phyloP scores from a whole-genome alignment of 2,113 vertebrate genomes.

The Balaenoptera acutorostrata region DNA sequence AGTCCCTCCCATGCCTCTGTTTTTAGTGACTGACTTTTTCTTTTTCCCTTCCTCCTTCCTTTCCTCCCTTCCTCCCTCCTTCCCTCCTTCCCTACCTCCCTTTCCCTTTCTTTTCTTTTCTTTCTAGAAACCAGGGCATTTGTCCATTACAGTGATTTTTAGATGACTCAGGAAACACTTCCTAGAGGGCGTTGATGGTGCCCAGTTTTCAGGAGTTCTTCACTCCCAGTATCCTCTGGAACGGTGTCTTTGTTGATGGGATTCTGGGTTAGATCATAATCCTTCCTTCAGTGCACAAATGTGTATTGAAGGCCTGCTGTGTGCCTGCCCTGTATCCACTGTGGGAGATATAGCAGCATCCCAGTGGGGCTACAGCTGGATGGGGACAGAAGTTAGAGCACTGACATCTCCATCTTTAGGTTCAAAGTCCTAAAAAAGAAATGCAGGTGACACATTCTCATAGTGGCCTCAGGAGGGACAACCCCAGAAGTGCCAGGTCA shows the following conservation, averaged over 20 bases:
- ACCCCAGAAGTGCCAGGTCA: too few species aligned
- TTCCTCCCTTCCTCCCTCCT: neutral
- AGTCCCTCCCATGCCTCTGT: neutral
- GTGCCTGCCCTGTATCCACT: neutral
- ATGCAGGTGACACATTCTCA: neutral
- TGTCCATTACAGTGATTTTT: neutral
- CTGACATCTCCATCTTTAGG: neutral
- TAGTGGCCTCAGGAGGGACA: neutral
- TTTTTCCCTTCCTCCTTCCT: neutral
- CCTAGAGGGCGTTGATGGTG: neutral
- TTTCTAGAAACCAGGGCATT: neutral
- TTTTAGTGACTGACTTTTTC: neutral
- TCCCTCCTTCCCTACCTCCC: neutral
- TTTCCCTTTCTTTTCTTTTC: neutral
- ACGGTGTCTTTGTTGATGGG: neutral
- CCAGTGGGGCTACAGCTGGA: neutral
- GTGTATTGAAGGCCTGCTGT: fast-evolving
- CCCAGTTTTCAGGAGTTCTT: neutral
- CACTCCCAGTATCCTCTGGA: neutral
- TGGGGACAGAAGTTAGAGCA: neutral
- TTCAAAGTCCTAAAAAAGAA: neutral
- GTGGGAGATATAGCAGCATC: neutral
- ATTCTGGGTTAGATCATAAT: neutral
- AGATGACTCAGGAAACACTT: neutral
- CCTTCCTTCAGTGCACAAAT: neutral